Conservation (phyloP, 2,888 invertebrate genomes). For the Malachius bipustulatus region DNA sequence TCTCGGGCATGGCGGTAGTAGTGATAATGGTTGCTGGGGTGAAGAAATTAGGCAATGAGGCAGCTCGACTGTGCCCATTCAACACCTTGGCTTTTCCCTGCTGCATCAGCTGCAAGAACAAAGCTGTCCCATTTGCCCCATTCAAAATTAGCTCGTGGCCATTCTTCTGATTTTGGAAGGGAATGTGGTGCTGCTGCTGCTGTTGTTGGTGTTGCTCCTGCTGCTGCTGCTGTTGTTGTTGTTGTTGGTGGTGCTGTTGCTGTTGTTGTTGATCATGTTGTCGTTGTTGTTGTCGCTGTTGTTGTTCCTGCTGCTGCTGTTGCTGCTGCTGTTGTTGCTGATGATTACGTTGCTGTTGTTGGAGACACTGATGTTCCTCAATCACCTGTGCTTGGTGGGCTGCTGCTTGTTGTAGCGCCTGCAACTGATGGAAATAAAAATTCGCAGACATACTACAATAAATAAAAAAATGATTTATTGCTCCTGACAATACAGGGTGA, state of each 20-base stretch:
- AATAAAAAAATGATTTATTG: no score
- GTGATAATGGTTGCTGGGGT: slow-evolving; percentile 34
- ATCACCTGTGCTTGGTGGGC: no score
- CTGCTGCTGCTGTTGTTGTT: slow-evolving; percentile 28
- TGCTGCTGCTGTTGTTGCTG: slow-evolving; percentile 39
- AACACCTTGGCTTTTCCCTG: slow-evolving; percentile 39
- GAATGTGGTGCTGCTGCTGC: slow-evolving; percentile 40
- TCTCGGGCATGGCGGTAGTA: slow-evolving; percentile 26
- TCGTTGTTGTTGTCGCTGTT: slow-evolving; percentile 62
- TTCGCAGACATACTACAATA: no score
- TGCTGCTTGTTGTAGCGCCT: no score
- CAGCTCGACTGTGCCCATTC: slow-evolving; percentile 41
- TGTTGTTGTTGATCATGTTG: no score
- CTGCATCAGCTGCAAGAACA: slow-evolving; percentile 41
- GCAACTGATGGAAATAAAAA: no score
- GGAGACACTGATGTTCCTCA: no score
- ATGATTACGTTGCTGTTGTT: no score
- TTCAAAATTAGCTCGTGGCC: slow-evolving; percentile 49
- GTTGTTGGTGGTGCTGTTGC: no score
- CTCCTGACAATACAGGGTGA: no score
- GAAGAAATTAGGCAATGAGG: slow-evolving; percentile 49
- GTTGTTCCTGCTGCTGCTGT: slow-evolving; percentile 50
- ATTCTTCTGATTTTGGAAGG: slow-evolving; percentile 38
- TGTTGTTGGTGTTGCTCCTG: slow-evolving; percentile 38
- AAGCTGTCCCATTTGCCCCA: slow-evolving; percentile 44